Evolutionary conservation across 1,140 invertebrate genomes (phyloP).

Genomic region (Drosophila pallidifrons): DNA sequence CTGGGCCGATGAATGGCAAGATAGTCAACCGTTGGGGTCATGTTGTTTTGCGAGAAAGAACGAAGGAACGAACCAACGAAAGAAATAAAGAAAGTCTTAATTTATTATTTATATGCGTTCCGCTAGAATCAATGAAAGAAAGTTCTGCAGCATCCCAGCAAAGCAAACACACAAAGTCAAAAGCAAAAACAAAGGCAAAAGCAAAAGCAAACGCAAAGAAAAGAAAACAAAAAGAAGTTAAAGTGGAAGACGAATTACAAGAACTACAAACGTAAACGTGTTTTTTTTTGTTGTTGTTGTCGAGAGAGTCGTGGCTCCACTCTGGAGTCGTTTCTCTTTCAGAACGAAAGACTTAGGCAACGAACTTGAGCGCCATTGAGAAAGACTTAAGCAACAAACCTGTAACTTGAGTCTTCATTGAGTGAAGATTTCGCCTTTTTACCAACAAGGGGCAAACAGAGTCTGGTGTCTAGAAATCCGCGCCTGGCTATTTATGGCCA

Average conservation of each 20-base stretch:
- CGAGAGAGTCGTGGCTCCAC: background rate
- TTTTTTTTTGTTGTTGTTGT: conserved; percentile 15
- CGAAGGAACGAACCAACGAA: background rate
- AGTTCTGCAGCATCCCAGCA: conserved; percentile 75
- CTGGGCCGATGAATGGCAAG: conserved; percentile 21
- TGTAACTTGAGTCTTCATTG: conserved; percentile 48
- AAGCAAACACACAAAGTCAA: conserved; percentile 19
- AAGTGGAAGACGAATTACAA: conserved; percentile 9
- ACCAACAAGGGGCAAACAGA: conserved; percentile 10
- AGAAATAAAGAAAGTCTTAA: conserved; percentile 77
- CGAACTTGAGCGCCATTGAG: conserved; percentile 55
- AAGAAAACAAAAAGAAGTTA: background rate
- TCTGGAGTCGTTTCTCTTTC: conserved; percentile 32
- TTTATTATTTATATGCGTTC: conserved; percentile 79
- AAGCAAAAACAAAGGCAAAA: conserved; percentile 29
- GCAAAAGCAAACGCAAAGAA: background rate
- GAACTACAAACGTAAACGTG: conserved; percentile 31
- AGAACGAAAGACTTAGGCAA: conserved; percentile 66
- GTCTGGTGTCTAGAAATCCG: conserved; percentile 46
- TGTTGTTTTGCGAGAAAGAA: background rate
- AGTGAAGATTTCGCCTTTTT: conserved; percentile 37
- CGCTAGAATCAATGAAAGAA: conserved; percentile 80
- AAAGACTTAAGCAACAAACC: conserved; percentile 61
- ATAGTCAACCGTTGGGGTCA: conserved; percentile 5
- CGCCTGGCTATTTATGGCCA: conserved; percentile 65